Percentiles rank a stretch among this genome's conserved stretches.
These are phyloP conservation scores for Sarcophaga peregrina DNA, from an alignment of 1,140 invertebrate genomes.

Conservation along the genomic window DNA sequence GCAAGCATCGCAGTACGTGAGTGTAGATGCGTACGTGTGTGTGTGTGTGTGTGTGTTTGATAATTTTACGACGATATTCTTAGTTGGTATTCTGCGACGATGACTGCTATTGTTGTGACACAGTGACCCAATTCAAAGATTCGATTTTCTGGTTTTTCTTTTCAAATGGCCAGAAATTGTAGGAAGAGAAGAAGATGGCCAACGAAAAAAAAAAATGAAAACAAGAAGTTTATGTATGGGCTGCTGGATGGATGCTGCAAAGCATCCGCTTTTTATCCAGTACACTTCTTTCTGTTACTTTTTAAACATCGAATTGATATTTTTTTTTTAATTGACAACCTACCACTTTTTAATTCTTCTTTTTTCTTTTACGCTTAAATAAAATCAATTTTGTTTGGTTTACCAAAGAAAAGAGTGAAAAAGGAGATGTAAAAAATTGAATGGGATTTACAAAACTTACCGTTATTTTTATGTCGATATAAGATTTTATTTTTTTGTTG, in stretches of 20 bases:
- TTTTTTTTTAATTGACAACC: not conserved
- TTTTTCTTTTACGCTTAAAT: no score
- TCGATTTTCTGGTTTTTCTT: constrained; percentile 64
- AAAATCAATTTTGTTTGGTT: no score
- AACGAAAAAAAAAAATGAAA: not conserved
- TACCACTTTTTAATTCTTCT: no score
- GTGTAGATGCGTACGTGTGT: not conserved
- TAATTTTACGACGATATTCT: constrained; percentile 1
- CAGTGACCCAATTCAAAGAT: constrained; percentile 64
- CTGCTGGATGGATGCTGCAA: not conserved
- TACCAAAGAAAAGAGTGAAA: not conserved
- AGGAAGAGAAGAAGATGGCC: not conserved
- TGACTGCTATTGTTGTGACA: constrained; percentile 51
- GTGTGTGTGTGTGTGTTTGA: not conserved
- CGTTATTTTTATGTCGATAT: constrained; percentile 31
- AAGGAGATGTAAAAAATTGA: not conserved
- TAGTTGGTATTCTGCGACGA: not conserved
- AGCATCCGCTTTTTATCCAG: not conserved
- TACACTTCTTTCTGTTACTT: not conserved
- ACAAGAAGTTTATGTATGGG: not conserved
- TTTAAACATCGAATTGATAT: not conserved
- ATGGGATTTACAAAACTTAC: constrained; percentile 14
- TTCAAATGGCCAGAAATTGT: constrained; percentile 43
- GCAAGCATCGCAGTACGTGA: not conserved
- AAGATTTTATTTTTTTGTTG: not conserved